These are phyloP conservation scores for Drosophila aff. DNA, from an alignment of 1,140 invertebrate species.

Conservation along the genomic window DNA sequence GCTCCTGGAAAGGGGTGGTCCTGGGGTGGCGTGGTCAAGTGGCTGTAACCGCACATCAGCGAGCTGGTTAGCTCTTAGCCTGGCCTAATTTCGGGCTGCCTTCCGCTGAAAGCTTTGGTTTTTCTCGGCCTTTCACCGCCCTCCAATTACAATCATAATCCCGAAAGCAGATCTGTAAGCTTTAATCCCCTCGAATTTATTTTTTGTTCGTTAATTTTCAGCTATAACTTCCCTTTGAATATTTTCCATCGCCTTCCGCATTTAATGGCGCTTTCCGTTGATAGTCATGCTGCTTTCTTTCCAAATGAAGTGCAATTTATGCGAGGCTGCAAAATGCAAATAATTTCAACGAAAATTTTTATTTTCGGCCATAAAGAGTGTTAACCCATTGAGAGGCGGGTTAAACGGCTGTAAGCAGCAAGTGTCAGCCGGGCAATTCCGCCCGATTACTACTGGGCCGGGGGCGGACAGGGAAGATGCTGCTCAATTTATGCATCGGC, in stretches of 20 bases:
- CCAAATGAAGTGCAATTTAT: constrained; percentile 65
- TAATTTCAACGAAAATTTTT: constrained; percentile 62
- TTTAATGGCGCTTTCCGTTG: constrained; percentile 22
- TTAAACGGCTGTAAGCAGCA: constrained; percentile 80
- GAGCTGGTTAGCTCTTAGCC: constrained; percentile 31
- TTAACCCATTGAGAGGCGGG: constrained; percentile 59
- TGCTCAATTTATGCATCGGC: constrained; percentile 74
- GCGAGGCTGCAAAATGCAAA: constrained; percentile 68
- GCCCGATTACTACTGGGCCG: constrained; percentile 42
- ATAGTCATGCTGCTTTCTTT: constrained; percentile 14
- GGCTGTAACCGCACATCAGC: constrained; percentile 67
- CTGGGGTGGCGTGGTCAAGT: constrained; percentile 22
- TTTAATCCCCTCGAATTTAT: not conserved
- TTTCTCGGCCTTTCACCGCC: not conserved
- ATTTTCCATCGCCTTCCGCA: constrained; percentile 19
- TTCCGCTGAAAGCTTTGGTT: constrained; percentile 56
- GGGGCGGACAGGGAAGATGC: constrained; percentile 19
- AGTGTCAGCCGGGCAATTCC: constrained; percentile 71
- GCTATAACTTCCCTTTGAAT: constrained; percentile 22
- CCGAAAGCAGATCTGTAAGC: constrained; percentile 21
- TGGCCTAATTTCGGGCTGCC: constrained; percentile 66
- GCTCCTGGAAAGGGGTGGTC: constrained; percentile 1
- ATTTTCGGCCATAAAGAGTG: constrained; percentile 54
- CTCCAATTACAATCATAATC: constrained; percentile 20
- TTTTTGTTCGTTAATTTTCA: not conserved